phyloP scores from a whole-genome alignment of 2,797 vertebrate genomes.

The Sternotherus odoratus region DNA sequence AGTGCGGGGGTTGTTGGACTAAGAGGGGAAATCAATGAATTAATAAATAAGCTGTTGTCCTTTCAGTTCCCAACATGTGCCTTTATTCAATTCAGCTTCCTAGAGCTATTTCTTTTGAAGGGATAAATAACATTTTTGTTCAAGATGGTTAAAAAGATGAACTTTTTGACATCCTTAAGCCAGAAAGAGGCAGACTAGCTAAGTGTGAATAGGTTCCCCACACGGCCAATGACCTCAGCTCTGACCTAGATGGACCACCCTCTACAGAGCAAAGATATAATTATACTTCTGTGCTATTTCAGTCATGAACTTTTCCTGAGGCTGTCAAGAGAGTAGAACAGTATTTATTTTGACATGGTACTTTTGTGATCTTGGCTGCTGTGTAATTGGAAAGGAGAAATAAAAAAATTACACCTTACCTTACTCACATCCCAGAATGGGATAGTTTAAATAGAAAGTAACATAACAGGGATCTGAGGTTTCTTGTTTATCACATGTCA shows the following conservation, averaged over 20 bases:
- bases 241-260: conserved; percentile 40
- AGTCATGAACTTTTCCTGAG: conserved; percentile 10
- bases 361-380: conserved; percentile 51
- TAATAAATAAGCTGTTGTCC: conserved; percentile 1
- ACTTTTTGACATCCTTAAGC: conserved; percentile 11
- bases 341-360: conserved; percentile 62
- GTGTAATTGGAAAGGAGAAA: conserved; percentile 35
- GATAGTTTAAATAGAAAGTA: neutral
- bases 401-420: neutral
- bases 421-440: conserved; percentile 32
- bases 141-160: neutral
- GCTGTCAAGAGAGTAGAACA: conserved; percentile 29
- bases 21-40: neutral
- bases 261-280: conserved; percentile 23
- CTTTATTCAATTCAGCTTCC: neutral
- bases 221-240: neutral
- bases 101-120: conserved; percentile 30
- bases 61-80: neutral
- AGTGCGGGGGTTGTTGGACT: neutral
- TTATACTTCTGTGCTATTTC: conserved; percentile 5
- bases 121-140: neutral
- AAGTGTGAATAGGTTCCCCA: conserved; percentile 8
- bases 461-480: neutral
- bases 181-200: neutral
- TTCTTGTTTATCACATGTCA: neutral